Conservation (phyloP, 1,140 invertebrate species). For the Drosophila tropicalis region DNA sequence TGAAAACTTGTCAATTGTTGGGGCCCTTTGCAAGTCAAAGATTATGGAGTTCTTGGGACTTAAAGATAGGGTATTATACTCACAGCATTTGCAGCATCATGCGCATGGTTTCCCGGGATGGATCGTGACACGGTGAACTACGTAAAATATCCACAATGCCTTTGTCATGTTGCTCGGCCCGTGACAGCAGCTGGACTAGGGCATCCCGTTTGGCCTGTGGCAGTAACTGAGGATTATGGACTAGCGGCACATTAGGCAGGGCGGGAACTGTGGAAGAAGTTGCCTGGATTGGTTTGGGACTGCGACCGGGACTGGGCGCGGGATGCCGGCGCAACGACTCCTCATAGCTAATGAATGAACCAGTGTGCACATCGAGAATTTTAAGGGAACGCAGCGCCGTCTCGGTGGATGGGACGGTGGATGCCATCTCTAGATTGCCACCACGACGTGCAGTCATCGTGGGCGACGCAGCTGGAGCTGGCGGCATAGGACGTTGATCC, state of each 20-base stretch:
- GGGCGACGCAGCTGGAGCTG: slow-evolving; percentile 48
- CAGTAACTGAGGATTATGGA: slow-evolving; percentile 48
- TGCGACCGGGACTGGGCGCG: background rate
- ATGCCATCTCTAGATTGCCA: no score
- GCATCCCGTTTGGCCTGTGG: slow-evolving; percentile 38
- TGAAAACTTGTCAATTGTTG: background rate
- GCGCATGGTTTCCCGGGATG: slow-evolving; percentile 26
- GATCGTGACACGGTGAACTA: slow-evolving; percentile 11
- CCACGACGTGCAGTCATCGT: slow-evolving; percentile 37
- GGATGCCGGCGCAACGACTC: background rate
- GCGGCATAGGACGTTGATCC: slow-evolving; percentile 32
- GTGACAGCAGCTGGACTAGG: slow-evolving; percentile 48
- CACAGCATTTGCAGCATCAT: slow-evolving; percentile 57
- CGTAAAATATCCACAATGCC: slow-evolving; percentile 46
- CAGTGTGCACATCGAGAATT: slow-evolving; percentile 9
- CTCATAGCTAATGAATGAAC: background rate
- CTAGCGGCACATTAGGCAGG: slow-evolving; percentile 38
- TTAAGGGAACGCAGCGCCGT: background rate
- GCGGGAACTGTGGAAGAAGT: background rate
- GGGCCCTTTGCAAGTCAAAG: background rate
- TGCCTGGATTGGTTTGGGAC: background rate
- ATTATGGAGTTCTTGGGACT: background rate
- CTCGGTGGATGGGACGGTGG: background rate
- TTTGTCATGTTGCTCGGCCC: slow-evolving; percentile 45
- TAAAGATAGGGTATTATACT: slow-evolving; percentile 28